A percentile compares a stretch with the other conserved stretches of the same genome.
phyloP scores from a whole-genome alignment of 2,888 invertebrate genomes.

The Tribolium freemani region DNA sequence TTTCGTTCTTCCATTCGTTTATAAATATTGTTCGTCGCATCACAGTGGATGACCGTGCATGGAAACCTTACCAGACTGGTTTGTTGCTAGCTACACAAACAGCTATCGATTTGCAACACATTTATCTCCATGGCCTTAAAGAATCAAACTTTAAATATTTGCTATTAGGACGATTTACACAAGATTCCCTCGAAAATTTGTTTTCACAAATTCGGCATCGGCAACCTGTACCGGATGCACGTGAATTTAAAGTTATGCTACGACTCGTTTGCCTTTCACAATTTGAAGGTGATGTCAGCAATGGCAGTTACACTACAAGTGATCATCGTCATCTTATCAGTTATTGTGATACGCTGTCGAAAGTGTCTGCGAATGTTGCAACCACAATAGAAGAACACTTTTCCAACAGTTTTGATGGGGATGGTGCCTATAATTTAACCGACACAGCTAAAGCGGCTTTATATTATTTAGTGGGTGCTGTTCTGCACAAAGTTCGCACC shows the following conservation, averaged over 20 bases:
- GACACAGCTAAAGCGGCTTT: no score
- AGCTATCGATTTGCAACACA: constrained; percentile 11
- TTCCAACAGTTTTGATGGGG: no score
- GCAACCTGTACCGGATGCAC: background rate
- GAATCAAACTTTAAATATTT: constrained; percentile 13
- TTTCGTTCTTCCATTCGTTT: no score
- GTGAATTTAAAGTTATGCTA: background rate
- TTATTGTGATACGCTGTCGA: no score
- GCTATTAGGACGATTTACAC: constrained; percentile 29
- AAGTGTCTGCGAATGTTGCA: no score
- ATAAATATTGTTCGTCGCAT: no score
- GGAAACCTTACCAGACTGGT: constrained; percentile 11
- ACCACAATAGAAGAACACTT: no score
- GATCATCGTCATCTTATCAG: no score
- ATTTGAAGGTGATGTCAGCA: background rate
- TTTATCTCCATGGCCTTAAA: constrained; percentile 5
- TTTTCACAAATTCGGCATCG: constrained; percentile 4
- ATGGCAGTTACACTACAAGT: background rate
- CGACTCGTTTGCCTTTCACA: constrained; percentile 1
- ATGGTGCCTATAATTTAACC: no score
- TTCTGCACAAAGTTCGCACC: no score
- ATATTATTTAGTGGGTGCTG: no score
- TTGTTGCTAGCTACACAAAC: constrained; percentile 22
- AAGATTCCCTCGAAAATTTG: constrained; percentile 37
- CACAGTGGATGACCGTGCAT: background rate